Evolutionary conservation across 2,888 invertebrate species (phyloP).

Genomic region (Sylvicola cinctus): DNA sequence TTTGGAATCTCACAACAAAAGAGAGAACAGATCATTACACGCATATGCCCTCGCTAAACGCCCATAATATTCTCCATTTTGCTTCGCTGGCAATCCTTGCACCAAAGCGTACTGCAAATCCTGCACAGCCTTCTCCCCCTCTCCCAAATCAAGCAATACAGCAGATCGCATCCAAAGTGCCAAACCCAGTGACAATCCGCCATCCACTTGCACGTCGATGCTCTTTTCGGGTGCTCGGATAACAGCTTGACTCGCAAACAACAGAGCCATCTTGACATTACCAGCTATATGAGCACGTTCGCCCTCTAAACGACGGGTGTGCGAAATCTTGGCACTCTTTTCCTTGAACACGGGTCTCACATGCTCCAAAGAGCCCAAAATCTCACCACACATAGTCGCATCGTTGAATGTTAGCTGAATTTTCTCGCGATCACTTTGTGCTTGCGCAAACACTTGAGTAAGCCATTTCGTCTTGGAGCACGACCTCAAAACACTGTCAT

Average conservation of each 20-base stretch:
- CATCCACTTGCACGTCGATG: constrained; percentile 29
- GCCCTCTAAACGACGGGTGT: constrained; percentile 37
- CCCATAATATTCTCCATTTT: constrained; percentile 44
- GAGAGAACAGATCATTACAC: constrained; percentile 15
- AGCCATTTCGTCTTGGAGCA: constrained; percentile 37
- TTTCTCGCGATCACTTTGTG: constrained; percentile 36
- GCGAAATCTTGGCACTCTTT: constrained; percentile 41
- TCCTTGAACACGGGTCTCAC: constrained; percentile 44
- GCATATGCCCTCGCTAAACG: constrained; percentile 47
- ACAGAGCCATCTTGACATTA: constrained; percentile 34
- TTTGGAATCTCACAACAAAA: no score
- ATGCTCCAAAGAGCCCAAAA: constrained; percentile 36
- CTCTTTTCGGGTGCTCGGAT: constrained; percentile 47
- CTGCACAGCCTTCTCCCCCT: constrained; percentile 36
- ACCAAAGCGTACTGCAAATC: constrained; percentile 47
- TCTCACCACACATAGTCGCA: constrained; percentile 27
- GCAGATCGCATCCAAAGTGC: constrained; percentile 46
- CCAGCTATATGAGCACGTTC: constrained; percentile 33
- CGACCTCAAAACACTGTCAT: constrained; percentile 30
- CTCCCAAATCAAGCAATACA: constrained; percentile 33
- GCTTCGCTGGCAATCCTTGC: constrained; percentile 36
- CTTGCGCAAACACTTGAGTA: constrained; percentile 32
- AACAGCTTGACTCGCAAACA: constrained; percentile 48
- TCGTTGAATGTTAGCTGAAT: constrained; percentile 27
- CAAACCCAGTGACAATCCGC: constrained; percentile 39